Base-by-base conservation (phyloP, 2,113 vertebrate genomes). In the Loxodonta africana region DNA sequence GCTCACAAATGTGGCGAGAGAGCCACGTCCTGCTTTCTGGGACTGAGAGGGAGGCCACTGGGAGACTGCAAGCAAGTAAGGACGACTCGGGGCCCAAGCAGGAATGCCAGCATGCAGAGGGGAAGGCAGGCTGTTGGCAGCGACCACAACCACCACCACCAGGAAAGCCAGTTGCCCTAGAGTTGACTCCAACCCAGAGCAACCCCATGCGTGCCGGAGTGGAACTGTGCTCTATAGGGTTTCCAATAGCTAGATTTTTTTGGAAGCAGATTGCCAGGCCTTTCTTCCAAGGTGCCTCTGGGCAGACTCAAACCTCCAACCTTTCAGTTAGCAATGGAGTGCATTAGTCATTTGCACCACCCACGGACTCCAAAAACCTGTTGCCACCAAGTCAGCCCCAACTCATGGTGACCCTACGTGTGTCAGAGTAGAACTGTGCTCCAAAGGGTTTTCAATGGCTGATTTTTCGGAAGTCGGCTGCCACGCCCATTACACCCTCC, bases 1-100 rank as follows among this genome's bases (percentile, higher is more conserved):
- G 15, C 9, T 51, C 23, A 73, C 23, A 26, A 14, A 14, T 1
- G 23, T 6, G 0, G 6, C 2, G 3, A 9, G 48, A 46, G 21
- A 12, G 44, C 41, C 44, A 6, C 14, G 25, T 33, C 71, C 30
- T 2, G 25, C 48, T 87, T 82, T n/a, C 48, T 41, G 80, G 69
- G 86, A 37, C 76, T 0, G 1, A 21, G n/a, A 57, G 28, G 33
- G 23, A 7, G 20, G 6, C 44, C 37, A 1, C 14, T 8, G 83
- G 91, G 89, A 90, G 63, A 21, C 28, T 83, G 69, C 48, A 23
- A 81, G 73, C 10, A 12, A 41, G 83, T 48, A 37, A 69, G 53
- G 77, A 73, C 78, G 88, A 88, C 81, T 78, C 83, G 51, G 53
- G 57, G 44, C 9, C 25, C 20, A 23, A 1, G 0, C 10, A 41